Conservation (phyloP, 2,797 vertebrate genomes). For the Eospalax fontanierii region DNA sequence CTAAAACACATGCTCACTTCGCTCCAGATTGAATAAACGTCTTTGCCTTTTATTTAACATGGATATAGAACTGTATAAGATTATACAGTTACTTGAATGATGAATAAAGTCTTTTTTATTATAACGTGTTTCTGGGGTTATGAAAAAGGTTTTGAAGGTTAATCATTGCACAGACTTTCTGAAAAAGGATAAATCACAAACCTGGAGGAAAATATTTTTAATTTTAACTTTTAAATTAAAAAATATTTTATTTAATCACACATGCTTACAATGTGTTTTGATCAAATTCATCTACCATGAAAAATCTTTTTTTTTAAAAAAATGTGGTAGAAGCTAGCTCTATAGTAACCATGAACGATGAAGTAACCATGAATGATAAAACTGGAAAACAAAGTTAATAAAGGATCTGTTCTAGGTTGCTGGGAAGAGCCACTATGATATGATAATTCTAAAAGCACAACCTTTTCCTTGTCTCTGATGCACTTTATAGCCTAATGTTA, state of each 20-base stretch:
- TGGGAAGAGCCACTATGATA: conserved; percentile 40
- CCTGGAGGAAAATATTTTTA: neutral
- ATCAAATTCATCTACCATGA: neutral
- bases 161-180: neutral
- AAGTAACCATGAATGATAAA: conserved; percentile 44
- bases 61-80: neutral
- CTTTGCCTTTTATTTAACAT: conserved; percentile 66
- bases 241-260: neutral
- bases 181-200: conserved; percentile 20
- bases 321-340: conserved; percentile 42
- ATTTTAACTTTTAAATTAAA: neutral
- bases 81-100: neutral
- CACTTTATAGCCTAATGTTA: conserved; percentile 14
- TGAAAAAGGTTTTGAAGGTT: conserved; percentile 26
- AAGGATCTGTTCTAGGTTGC: neutral
- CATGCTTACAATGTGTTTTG: neutral
- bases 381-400: conserved; percentile 49
- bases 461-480: conserved; percentile 47
- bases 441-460: conserved; percentile 22
- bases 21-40: conserved; percentile 62
- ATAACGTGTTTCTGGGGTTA: conserved; percentile 13
- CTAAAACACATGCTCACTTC: conserved; percentile 70
- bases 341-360: neutral
- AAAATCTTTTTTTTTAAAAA: neutral
- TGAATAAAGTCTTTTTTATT: conserved; percentile 29